Percentiles rank a stretch among this genome's conserved stretches.
phyloP scores from a whole-genome alignment of 2,113 vertebrate species.

The Paedocypris sp. region DNA sequence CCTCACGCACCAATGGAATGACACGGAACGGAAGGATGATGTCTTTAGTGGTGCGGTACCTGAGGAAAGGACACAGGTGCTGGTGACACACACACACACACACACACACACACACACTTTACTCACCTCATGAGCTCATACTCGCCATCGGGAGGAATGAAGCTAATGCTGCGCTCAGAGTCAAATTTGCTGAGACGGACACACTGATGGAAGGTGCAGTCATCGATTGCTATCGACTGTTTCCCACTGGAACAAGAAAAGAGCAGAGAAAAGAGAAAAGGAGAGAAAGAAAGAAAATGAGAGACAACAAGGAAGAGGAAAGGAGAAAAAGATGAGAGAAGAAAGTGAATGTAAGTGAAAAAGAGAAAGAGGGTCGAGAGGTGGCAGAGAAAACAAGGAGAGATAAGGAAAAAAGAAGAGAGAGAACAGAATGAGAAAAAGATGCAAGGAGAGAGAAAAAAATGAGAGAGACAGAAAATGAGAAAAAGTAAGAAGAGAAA shows the following conservation, averaged over 20 bases:
- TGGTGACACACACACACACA: background rate
- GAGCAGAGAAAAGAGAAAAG: background rate
- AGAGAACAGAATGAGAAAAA: too few relatives aligned
- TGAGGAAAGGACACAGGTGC: constrained; percentile 39
- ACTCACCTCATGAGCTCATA: constrained; percentile 97
- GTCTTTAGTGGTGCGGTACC: constrained; percentile 98
- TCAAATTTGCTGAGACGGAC: constrained; percentile 99
- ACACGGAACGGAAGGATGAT: constrained; percentile 98
- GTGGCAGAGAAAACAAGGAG: too few relatives aligned
- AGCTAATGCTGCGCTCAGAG: constrained; percentile 97
- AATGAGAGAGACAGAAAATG: too few relatives aligned
- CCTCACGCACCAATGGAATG: constrained; percentile 91
- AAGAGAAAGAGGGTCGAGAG: too few relatives aligned
- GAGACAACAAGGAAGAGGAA: too few relatives aligned
- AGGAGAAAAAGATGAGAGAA: too few relatives aligned
- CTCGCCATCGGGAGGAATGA: constrained; percentile 96
- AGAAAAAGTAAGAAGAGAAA: too few relatives aligned
- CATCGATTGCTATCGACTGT: constrained; percentile 97
- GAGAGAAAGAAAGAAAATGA: background rate
- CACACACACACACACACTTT: background rate
- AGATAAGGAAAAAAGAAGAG: too few relatives aligned
- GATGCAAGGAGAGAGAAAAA: too few relatives aligned
- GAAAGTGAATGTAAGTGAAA: too few relatives aligned
- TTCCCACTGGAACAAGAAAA: constrained; percentile 69
- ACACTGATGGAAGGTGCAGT: constrained; percentile 98